phyloP scores from a whole-genome alignment of 2,113 vertebrate species.

The Pluvianellus socialis region DNA sequence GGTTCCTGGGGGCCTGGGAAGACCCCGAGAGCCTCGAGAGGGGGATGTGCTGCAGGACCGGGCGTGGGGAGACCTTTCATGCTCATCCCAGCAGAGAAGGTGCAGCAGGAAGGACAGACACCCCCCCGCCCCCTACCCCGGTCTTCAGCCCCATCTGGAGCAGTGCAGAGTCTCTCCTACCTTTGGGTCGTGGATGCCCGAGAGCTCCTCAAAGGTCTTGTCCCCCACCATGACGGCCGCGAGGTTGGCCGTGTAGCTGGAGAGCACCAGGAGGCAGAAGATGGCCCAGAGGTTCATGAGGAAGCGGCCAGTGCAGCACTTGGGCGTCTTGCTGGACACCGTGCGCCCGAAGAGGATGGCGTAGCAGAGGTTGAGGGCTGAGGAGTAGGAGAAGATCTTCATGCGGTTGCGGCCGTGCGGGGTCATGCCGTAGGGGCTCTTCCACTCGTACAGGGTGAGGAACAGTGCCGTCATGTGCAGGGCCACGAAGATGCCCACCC shows the following conservation, averaged over 20 bases:
- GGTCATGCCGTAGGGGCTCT: conserved; percentile 95
- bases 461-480: conserved; percentile 92
- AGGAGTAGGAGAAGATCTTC: conserved; percentile 95
- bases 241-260: conserved; percentile 96
- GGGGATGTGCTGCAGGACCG: neutral
- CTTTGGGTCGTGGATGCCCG: conserved; percentile 94
- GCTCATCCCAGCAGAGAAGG: neutral
- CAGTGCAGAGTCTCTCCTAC: conserved; percentile 47
- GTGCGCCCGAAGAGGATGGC: conserved; percentile 95
- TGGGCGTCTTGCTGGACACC: conserved; percentile 94
- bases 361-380: conserved; percentile 96
- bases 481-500: conserved; percentile 93
- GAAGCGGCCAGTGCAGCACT: conserved; percentile 94
- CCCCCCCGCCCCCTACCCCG: neutral
- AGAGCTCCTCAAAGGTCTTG: conserved; percentile 93
- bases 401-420: conserved; percentile 89
- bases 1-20: neutral
- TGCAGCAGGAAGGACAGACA: neutral
- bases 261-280: conserved; percentile 96
- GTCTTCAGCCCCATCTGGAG: rapidly evolving
- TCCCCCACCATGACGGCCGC: conserved; percentile 97
- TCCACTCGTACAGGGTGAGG: conserved; percentile 97
- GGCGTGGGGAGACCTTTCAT: neutral
- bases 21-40: neutral
- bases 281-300: conserved; percentile 99